Evolutionary conservation across 2,888 invertebrate genomes (phyloP).

Genomic region (Thera britannica): DNA sequence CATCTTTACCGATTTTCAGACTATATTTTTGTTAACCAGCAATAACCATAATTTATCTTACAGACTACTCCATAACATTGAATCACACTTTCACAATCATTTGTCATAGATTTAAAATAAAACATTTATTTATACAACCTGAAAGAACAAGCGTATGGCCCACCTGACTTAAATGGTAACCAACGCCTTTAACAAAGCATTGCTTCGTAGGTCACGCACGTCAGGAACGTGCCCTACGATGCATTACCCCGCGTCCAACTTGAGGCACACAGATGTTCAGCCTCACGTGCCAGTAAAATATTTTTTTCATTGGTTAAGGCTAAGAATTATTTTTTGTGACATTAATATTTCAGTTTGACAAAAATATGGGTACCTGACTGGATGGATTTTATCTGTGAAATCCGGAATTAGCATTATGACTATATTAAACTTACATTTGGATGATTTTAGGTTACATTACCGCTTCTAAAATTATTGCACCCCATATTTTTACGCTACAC

Average conservation of each 20-base stretch:
- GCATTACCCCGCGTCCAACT: too few relatives aligned
- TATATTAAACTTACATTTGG: background rate
- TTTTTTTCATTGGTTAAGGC: background rate
- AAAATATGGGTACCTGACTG: background rate
- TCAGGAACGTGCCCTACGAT: too few relatives aligned
- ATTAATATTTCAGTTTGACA: background rate
- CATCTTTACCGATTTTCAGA: too few relatives aligned
- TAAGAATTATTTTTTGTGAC: constrained; percentile 3
- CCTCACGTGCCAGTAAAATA: too few relatives aligned
- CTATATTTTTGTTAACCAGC: too few relatives aligned
- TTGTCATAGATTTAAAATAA: constrained; percentile 5
- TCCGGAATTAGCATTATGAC: background rate
- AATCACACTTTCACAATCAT: constrained; percentile 18
- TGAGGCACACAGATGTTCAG: too few relatives aligned
- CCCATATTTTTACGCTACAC: background rate
- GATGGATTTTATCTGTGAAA: background rate
- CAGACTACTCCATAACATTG: constrained; percentile 11
- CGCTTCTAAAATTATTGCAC: background rate
- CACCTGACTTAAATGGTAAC: too few relatives aligned
- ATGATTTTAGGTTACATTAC: background rate
- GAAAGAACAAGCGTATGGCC: too few relatives aligned
- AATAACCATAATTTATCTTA: too few relatives aligned
- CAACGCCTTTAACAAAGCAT: too few relatives aligned
- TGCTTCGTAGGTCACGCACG: too few relatives aligned
- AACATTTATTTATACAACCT: too few relatives aligned